Evolutionary conservation across 1,140 invertebrate genomes (phyloP).

Genomic region (Glomeris maerens): DNA sequence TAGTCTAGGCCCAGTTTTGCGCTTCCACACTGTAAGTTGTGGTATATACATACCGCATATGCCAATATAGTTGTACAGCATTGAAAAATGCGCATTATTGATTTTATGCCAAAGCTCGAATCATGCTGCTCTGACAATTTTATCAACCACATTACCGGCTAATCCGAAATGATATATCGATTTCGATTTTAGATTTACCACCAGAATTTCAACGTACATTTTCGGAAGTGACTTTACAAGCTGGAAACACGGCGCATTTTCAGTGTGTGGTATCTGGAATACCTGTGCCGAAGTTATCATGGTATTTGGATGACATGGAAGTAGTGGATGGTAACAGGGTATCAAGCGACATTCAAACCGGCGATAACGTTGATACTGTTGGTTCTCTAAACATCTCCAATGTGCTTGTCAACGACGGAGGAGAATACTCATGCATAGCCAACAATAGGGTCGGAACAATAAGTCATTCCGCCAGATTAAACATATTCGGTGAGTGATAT

Average conservation of each 20-base stretch:
- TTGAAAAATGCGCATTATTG: background rate
- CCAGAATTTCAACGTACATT: conserved; percentile 74
- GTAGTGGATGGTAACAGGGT: conserved; percentile 59
- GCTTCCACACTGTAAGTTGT: background rate
- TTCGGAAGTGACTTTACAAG: conserved; percentile 69
- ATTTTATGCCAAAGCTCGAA: too few species aligned
- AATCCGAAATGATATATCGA: background rate
- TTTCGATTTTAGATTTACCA: conserved; percentile 30
- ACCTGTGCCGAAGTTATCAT: conserved; percentile 71
- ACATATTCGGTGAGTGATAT: conserved; percentile 44
- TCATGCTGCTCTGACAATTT: too few species aligned
- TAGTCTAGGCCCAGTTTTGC: background rate
- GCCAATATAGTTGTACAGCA: background rate
- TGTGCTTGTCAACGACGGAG: conserved; percentile 76
- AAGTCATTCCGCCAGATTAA: conserved; percentile 44
- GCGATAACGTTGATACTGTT: conserved; percentile 78
- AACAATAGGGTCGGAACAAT: conserved; percentile 57
- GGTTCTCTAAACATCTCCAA: conserved; percentile 86
- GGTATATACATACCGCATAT: background rate
- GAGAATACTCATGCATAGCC: conserved; percentile 75
- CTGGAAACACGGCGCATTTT: conserved; percentile 66
- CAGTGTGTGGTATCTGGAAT: conserved; percentile 72
- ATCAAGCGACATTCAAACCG: conserved; percentile 78
- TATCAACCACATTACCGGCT: too few species aligned
- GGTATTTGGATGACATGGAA: conserved; percentile 47